Base-by-base conservation (phyloP, 2,888 invertebrate species). In the Thecocarcelia acutangulata region DNA sequence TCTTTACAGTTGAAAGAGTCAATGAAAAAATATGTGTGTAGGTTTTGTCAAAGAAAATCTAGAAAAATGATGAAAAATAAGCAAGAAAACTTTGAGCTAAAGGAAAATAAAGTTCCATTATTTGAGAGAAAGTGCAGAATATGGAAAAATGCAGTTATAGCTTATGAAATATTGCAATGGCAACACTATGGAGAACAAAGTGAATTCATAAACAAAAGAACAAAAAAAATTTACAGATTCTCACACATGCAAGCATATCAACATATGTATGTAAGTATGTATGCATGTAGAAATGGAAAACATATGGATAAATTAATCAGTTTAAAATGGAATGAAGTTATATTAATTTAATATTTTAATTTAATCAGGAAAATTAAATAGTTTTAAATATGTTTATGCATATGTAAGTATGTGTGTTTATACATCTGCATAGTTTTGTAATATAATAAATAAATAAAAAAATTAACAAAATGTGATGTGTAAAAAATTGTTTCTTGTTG, bases 231-330 rank as follows among this genome's bases (percentile, higher is more conserved):
- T 24, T 3, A 24, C 24, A 5, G 24, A 24, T n/a, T 28, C 28
- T 28, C 28, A 4, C 3, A 4, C 3, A 4, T 4, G 28, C 3
- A 28, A 28, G 28, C 6, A 28, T 28, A 28, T 28, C 28, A 4
- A 28, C 28, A 28, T 28, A 28, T 28, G 28, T 28, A 28, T 6
- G 6, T 28, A 37, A 50, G 21, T 12, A 15, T 12, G 42, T 12
- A n/a, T 12, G 6, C 0, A 11, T 37, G 15, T 2, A 12, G 11
- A 66, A 28, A 21, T 19, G 15, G 9, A 37, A 13, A 52, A n/a
- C 63, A 73, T 73, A 73, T 73, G 73, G 63, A 73, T 54, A 19
- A 24, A 37, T 52, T n/a, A 72, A 50, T 40, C 56, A 12, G 19
- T 40, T 48, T 17, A 24, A 17, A 24, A 42, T n/a, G 24, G 50